Evolutionary conservation across 2,797 vertebrate species (phyloP).

Genomic region (Anas flavirostris): DNA sequence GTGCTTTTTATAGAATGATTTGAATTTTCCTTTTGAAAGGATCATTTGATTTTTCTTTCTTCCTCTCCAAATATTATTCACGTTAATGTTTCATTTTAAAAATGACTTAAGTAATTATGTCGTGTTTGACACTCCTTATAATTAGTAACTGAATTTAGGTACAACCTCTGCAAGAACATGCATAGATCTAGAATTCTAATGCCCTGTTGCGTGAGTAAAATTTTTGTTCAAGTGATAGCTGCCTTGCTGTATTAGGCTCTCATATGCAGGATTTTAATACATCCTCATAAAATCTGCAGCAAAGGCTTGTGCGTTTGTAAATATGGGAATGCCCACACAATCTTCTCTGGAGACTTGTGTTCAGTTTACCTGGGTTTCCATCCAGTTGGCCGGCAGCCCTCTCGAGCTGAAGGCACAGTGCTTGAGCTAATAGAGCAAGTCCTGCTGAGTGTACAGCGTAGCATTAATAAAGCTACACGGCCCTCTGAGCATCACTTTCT

Average conservation of each 20-base stretch:
- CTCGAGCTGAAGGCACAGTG: background rate
- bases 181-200: background rate
- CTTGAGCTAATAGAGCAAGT: background rate
- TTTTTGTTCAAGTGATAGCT: background rate
- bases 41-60: background rate
- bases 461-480: fast-evolving
- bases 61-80: background rate
- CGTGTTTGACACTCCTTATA: background rate
- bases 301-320: background rate
- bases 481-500: background rate
- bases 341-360: background rate
- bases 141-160: background rate
- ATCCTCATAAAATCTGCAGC: background rate
- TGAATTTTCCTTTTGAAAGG: background rate
- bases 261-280: background rate
- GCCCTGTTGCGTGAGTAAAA: background rate
- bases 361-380: background rate
- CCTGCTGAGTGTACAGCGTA: background rate
- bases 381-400: background rate
- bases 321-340: background rate
- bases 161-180: background rate
- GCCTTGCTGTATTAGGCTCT: background rate
- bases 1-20: background rate
- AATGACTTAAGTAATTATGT: background rate
- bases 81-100: background rate